Evolutionary conservation across 2,113 vertebrate genomes (phyloP).

Genomic region (Cepphus grylle): DNA sequence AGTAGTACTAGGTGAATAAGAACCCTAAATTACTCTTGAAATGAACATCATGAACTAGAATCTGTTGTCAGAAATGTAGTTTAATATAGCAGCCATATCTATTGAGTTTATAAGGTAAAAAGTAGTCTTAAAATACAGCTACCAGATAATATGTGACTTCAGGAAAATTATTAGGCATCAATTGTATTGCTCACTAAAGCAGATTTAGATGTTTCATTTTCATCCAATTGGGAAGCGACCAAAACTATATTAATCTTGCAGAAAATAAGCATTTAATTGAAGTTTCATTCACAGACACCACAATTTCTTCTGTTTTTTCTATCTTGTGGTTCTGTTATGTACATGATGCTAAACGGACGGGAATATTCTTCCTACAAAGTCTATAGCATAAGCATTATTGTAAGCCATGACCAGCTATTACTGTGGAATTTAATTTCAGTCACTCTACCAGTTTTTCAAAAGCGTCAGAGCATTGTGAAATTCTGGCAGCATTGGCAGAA

Average conservation of each 20-base stretch:
- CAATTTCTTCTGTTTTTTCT: neutral
- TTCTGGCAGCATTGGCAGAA: neutral
- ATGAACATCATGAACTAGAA: slow-evolving; percentile 33
- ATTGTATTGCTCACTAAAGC: neutral
- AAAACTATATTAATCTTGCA: neutral
- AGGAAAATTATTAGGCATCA: neutral
- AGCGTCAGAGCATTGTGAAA: neutral
- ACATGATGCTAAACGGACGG: neutral
- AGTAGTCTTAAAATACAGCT: neutral
- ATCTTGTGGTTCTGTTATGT: neutral
- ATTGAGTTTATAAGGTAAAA: slow-evolving; percentile 9
- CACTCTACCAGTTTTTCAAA: neutral
- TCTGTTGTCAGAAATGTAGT: slow-evolving; percentile 16
- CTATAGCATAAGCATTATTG: neutral
- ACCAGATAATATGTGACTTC: neutral
- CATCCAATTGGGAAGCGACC: neutral
- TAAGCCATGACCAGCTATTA: neutral
- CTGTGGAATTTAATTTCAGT: neutral
- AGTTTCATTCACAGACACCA: neutral
- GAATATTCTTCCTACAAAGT: neutral
- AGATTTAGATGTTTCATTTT: neutral
- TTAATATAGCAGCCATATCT: slow-evolving; percentile 19
- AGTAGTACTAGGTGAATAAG: slow-evolving; percentile 35
- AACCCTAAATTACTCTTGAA: neutral
- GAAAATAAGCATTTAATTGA: neutral